Evolutionary conservation across 2,888 invertebrate genomes (phyloP).

Genomic region (Meteorus cinctellus): DNA sequence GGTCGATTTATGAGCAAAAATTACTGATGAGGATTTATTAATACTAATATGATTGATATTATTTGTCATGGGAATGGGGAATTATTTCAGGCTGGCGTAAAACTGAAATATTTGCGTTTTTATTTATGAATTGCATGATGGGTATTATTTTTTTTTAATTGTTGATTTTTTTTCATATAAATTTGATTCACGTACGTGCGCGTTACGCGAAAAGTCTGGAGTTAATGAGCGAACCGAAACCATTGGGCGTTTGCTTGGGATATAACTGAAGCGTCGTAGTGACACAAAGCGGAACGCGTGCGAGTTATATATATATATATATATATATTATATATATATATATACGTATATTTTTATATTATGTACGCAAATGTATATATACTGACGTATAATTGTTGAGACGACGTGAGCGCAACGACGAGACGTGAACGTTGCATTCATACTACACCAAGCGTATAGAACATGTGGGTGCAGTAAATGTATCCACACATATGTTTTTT

Average conservation of each 20-base stretch:
- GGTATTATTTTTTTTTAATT: not conserved
- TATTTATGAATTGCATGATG: too few relatives aligned
- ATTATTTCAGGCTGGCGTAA: not conserved
- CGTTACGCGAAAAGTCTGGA: slow-evolving; percentile 44
- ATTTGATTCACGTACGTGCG: not conserved
- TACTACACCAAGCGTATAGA: slow-evolving; percentile 27
- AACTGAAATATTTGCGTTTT: not conserved
- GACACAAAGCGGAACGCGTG: slow-evolving; percentile 61
- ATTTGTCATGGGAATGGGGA: too few relatives aligned
- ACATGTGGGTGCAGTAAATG: slow-evolving; percentile 44
- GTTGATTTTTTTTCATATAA: not conserved
- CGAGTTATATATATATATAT: not conserved
- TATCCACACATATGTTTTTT: not conserved
- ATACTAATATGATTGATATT: not conserved
- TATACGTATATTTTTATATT: too few relatives aligned
- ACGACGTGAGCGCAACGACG: slow-evolving; percentile 46
- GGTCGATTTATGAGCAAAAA: not conserved
- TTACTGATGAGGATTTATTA: not conserved
- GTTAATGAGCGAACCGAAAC: slow-evolving; percentile 65
- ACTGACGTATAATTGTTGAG: slow-evolving; percentile 58
- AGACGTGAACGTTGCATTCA: slow-evolving; percentile 41
- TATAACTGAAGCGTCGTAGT: slow-evolving; percentile 68
- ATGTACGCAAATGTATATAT: not conserved
- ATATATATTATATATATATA: too few relatives aligned
- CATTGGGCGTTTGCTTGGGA: slow-evolving; percentile 68